phyloP scores from a whole-genome alignment of 2,113 vertebrate species.

The Oryzias curvinotus region DNA sequence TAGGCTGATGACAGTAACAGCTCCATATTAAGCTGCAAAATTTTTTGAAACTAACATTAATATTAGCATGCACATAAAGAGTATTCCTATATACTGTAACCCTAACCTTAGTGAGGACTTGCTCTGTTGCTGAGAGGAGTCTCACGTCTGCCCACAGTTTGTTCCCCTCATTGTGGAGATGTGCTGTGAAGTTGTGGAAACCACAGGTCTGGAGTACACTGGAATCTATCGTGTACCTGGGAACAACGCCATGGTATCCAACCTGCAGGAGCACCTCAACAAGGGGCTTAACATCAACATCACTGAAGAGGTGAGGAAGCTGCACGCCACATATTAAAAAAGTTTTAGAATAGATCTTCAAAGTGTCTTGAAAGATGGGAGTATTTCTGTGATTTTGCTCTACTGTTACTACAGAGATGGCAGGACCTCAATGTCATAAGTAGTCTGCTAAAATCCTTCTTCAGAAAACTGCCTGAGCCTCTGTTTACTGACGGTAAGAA shows the following conservation, averaged over 20 bases:
- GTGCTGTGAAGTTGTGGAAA: slow-evolving; percentile 91
- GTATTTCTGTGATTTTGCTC: not conserved
- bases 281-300: slow-evolving; percentile 92
- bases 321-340: too few relatives aligned
- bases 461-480: slow-evolving; percentile 93
- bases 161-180: slow-evolving; percentile 92
- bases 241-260: slow-evolving; percentile 94
- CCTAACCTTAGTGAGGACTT: too few relatives aligned
- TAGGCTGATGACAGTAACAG: too few relatives aligned
- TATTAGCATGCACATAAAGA: too few relatives aligned
- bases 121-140: not conserved
- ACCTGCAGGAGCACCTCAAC: slow-evolving; percentile 95
- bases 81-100: too few relatives aligned
- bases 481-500: slow-evolving; percentile 92
- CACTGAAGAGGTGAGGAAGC: slow-evolving; percentile 84
- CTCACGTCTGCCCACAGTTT: slow-evolving; percentile 70
- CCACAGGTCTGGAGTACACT: slow-evolving; percentile 90
- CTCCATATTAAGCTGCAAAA: too few relatives aligned
- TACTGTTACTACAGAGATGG: slow-evolving; percentile 83
- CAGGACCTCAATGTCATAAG: slow-evolving; percentile 97
- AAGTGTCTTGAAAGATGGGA: not conserved
- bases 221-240: slow-evolving; percentile 96
- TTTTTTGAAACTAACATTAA: too few relatives aligned
- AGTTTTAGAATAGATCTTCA: not conserved
- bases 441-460: slow-evolving; percentile 95